These are phyloP conservation scores for Polietes domitor DNA, from an alignment of 2,888 invertebrate genomes.

Conservation along the genomic window DNA sequence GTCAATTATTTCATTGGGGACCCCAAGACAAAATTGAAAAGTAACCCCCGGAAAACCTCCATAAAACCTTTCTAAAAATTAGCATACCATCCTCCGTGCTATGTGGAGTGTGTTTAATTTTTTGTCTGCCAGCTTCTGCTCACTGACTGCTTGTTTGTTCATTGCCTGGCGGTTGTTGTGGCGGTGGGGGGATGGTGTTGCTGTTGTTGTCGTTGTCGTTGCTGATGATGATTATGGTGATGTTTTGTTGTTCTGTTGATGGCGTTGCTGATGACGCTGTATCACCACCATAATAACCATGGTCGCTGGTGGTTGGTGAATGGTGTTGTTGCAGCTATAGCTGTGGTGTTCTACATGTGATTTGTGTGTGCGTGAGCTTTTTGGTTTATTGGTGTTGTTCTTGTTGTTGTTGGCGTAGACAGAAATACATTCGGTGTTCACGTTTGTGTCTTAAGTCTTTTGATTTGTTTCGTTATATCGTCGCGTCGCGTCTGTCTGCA, in stretches of 20 bases:
- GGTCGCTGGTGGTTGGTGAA: constrained; percentile 10
- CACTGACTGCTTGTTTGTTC: constrained; percentile 24
- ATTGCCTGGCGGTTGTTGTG: constrained; percentile 42
- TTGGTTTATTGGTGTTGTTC: constrained; percentile 27
- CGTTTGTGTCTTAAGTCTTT: constrained; percentile 63
- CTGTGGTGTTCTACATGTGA: constrained; percentile 40
- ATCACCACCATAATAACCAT: constrained; percentile 58
- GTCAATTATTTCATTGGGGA: no score
- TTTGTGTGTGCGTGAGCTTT: constrained; percentile 59
- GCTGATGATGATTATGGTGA: constrained; percentile 58
- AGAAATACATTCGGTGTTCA: constrained; percentile 27
- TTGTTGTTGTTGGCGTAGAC: constrained; percentile 27
- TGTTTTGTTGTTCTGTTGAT: constrained; percentile 61
- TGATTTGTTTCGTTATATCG: constrained; percentile 55
- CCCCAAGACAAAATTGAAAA: no score
- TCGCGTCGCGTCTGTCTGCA: constrained; percentile 42
- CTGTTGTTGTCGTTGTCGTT: constrained; percentile 5
- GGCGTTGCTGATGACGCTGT: constrained; percentile 67
- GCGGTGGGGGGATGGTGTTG: background rate
- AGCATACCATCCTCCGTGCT: background rate
- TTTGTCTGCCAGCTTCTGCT: constrained; percentile 24
- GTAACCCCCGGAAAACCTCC: no score
- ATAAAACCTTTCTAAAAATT: background rate
- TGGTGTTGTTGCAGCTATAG: constrained; percentile 70
- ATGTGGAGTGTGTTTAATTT: constrained; percentile 5